Conservation (phyloP, 37 sponge, comb jelly and placozoan species). For the Chondrosia reniformis region DNA sequence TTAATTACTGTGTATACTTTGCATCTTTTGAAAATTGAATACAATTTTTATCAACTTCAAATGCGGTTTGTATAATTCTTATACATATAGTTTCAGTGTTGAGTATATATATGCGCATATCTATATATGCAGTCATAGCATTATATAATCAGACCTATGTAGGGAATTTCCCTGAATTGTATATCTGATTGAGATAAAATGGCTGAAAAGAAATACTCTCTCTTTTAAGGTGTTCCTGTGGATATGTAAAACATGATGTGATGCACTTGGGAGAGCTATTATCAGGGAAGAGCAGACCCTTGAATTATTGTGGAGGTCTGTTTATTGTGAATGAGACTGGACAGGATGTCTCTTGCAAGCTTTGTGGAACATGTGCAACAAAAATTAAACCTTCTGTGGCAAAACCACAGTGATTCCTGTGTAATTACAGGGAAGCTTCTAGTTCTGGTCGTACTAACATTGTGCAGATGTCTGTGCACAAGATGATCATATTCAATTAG, state of each 20-base stretch:
- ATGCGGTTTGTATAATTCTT: no score
- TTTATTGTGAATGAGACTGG: constrained; percentile 5
- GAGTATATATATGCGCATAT: no score
- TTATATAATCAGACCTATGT: no score
- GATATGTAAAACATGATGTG: constrained; percentile 37
- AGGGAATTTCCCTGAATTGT: no score
- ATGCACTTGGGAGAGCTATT: constrained; percentile 14
- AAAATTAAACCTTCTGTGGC: constrained; percentile 20
- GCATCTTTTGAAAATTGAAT: no score
- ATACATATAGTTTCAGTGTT: no score
- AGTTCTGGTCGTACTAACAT: background rate
- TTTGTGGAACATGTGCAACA: background rate
- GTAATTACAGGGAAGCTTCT: background rate
- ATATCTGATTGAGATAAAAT: no score
- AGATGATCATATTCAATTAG: constrained; percentile 15
- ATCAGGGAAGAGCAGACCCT: background rate
- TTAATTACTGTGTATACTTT: no score
- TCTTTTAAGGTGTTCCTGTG: constrained; percentile 37
- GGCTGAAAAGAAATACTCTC: no score
- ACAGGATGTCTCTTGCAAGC: constrained; percentile 22
- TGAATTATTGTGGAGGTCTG: constrained; percentile 27
- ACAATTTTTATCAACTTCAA: no score
- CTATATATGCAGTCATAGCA: no score
- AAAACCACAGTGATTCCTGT: constrained; percentile 4
- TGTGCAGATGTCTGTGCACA: constrained; percentile 28